phyloP scores from a whole-genome alignment of 2,888 invertebrate species.

The Papilio gigon region DNA sequence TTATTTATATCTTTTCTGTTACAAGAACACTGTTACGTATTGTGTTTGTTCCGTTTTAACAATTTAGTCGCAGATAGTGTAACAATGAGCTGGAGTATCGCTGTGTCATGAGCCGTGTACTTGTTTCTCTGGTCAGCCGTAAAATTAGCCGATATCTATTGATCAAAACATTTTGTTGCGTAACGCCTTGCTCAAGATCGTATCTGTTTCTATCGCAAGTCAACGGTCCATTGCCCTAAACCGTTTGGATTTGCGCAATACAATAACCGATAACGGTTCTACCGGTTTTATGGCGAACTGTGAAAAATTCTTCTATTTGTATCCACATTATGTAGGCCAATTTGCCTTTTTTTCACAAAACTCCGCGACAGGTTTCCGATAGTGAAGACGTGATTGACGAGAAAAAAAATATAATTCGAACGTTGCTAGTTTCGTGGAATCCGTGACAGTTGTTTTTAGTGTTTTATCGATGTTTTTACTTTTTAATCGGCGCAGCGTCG shows the following conservation, averaged over 20 bases:
- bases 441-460: constrained; percentile 55
- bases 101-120: constrained; percentile 13
- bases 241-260: constrained; percentile 54
- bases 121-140: constrained; percentile 25
- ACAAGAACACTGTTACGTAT: not conserved
- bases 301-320: constrained; percentile 72
- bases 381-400: constrained; percentile 49
- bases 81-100: not conserved
- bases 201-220: constrained; percentile 38
- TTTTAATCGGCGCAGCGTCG: constrained; percentile 43
- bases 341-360: constrained; percentile 57
- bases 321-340: constrained; percentile 71
- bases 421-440: constrained; percentile 60
- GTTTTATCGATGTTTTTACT: constrained; percentile 60
- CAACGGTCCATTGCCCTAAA: constrained; percentile 48
- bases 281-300: constrained; percentile 64
- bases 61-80: constrained; percentile 6
- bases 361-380: constrained; percentile 69
- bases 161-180: constrained; percentile 39
- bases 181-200: constrained; percentile 36
- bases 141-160: constrained; percentile 29
- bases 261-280: constrained; percentile 69
- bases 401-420: constrained; percentile 50
- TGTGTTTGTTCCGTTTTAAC: not conserved
- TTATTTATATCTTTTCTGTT: not conserved